phyloP scores from a whole-genome alignment of 2,888 invertebrate genomes.

The Gymnoscelis rufifasciata region DNA sequence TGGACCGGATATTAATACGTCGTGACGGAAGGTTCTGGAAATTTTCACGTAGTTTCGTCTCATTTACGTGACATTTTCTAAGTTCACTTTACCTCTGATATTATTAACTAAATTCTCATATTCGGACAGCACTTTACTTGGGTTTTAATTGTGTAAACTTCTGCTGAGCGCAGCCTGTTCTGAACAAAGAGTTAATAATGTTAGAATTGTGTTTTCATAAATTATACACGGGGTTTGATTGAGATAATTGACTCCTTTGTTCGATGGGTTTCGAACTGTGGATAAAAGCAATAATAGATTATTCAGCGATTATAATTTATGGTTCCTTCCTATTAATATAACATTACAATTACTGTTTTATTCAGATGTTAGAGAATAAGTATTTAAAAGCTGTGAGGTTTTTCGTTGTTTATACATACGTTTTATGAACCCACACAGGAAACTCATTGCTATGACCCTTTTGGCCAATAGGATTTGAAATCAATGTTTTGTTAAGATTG shows the following conservation, averaged over 20 bases:
- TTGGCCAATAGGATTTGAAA: too few species aligned
- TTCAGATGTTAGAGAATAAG: too few species aligned
- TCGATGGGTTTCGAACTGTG: not conserved
- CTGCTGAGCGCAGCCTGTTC: not conserved
- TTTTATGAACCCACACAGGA: too few species aligned
- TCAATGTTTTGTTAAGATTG: too few species aligned
- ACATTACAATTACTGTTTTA: too few species aligned
- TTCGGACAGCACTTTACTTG: not conserved
- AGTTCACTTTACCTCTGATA: not conserved
- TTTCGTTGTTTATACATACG: too few species aligned
- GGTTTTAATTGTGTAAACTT: not conserved
- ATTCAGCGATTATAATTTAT: too few species aligned
- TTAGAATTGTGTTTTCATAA: not conserved
- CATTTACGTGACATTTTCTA: not conserved
- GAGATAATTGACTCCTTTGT: constrained; percentile 1
- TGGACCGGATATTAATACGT: constrained; percentile 3
- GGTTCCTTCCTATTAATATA: too few species aligned
- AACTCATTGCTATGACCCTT: too few species aligned
- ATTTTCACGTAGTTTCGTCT: too few species aligned
- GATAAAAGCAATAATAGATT: not conserved
- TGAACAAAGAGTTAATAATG: not conserved
- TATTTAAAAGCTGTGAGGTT: too few species aligned
- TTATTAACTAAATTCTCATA: not conserved
- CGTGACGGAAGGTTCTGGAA: not conserved
- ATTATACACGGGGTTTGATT: not conserved